These are phyloP conservation scores for Drosophila pandora DNA, from an alignment of 1,140 invertebrate species.

Conservation along the genomic window DNA sequence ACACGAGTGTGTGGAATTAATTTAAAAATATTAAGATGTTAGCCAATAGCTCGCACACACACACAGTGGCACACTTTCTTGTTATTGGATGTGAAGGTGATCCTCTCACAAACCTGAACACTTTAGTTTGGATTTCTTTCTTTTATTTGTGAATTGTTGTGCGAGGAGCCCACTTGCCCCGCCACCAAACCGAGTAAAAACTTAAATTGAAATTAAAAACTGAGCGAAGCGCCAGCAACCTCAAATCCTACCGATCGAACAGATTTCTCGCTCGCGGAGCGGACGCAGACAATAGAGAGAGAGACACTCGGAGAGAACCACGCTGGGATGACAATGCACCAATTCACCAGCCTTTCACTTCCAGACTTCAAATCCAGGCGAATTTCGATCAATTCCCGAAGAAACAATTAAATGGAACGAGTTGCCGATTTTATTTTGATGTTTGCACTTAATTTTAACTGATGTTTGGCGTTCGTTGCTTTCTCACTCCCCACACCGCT, in stretches of 20 bases:
- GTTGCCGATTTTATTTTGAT: neutral
- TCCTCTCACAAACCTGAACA: conserved; percentile 49
- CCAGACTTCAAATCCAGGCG: neutral
- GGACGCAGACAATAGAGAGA: neutral
- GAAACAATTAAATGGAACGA: conserved; percentile 6
- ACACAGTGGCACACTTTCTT: conserved; percentile 7
- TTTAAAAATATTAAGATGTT: conserved; percentile 51
- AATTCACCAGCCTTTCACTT: conserved; percentile 20
- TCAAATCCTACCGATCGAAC: conserved; percentile 14
- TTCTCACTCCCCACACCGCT: neutral
- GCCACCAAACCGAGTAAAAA: conserved; percentile 8
- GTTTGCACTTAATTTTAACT: conserved; percentile 6
- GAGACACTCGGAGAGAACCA: neutral
- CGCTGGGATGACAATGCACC: conserved; percentile 1
- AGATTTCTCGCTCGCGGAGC: conserved; percentile 29
- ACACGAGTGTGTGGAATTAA: conserved; percentile 26
- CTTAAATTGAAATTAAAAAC: neutral
- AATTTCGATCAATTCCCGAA: neutral
- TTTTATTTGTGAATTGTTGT: conserved; percentile 13
- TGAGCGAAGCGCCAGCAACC: neutral
- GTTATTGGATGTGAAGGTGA: conserved; percentile 36
- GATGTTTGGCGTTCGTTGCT: conserved; percentile 1
- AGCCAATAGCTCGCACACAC: conserved; percentile 20
- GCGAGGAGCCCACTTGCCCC: conserved; percentile 20
- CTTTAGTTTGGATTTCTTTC: conserved; percentile 27